phyloP scores from a whole-genome alignment of 2,113 vertebrate genomes.

The Hymenochirus boettgeri region DNA sequence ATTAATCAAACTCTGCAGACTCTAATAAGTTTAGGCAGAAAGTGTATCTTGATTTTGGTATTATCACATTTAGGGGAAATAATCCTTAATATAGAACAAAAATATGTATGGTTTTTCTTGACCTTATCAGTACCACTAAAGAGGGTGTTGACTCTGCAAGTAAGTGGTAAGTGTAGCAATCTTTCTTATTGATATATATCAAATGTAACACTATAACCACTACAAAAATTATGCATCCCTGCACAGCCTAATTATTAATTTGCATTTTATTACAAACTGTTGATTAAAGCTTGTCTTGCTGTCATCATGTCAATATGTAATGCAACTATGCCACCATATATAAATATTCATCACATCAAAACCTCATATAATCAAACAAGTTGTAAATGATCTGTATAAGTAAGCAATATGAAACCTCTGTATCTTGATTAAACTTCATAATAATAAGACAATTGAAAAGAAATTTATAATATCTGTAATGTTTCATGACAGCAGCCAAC shows the following conservation, averaged over 20 bases:
- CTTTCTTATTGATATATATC: too few relatives aligned
- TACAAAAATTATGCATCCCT: background rate
- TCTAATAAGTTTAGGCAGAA: too few relatives aligned
- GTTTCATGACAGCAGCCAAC: slow-evolving; percentile 1
- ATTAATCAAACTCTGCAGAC: too few relatives aligned
- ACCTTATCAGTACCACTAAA: too few relatives aligned
- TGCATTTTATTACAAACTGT: slow-evolving; percentile 33
- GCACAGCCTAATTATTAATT: slow-evolving; percentile 18
- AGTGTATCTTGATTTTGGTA: too few relatives aligned
- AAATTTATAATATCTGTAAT: background rate
- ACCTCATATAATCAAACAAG: slow-evolving; percentile 36
- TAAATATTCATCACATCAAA: slow-evolving; percentile 41
- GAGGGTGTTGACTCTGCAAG: too few relatives aligned
- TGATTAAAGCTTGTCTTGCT: slow-evolving; percentile 33
- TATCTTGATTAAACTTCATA: slow-evolving; percentile 32
- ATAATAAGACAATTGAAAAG: slow-evolving; percentile 25
- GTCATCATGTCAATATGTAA: slow-evolving; percentile 39
- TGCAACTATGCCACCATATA: slow-evolving; percentile 33
- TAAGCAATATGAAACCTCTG: slow-evolving; percentile 35
- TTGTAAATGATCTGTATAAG: slow-evolving; percentile 34
- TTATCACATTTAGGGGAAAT: too few relatives aligned
- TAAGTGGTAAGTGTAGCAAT: too few relatives aligned
- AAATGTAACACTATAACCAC: background rate
- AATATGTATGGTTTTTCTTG: too few relatives aligned
- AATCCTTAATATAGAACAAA: too few relatives aligned